phyloP scores from a whole-genome alignment of 1,140 invertebrate species.

The Ips nitidus region DNA sequence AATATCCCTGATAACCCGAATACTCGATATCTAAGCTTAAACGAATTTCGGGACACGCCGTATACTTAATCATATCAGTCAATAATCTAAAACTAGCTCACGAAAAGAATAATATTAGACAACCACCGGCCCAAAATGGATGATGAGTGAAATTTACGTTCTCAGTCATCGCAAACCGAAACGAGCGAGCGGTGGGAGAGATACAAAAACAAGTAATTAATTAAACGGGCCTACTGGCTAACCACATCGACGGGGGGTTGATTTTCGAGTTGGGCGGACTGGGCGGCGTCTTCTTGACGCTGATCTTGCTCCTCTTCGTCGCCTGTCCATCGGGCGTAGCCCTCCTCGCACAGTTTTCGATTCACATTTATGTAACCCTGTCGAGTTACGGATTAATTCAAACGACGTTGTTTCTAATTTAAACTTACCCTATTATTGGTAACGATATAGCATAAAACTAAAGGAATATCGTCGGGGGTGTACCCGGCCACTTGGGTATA shows the following conservation, averaged over 20 bases:
- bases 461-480: constrained; percentile 72
- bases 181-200: too few relatives aligned
- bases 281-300: not conserved
- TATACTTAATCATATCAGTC: constrained; percentile 6
- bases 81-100: not conserved
- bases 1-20: not conserved
- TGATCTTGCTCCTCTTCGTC: not conserved
- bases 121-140: too few relatives aligned
- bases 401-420: not conserved
- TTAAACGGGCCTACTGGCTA: too few relatives aligned
- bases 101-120: too few relatives aligned
- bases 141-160: too few relatives aligned
- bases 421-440: constrained; percentile 65
- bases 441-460: constrained; percentile 76
- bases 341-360: constrained; percentile 66
- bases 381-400: not conserved
- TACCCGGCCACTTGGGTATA: constrained; percentile 86
- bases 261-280: not conserved
- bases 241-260: too few relatives aligned
- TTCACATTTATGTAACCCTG: constrained; percentile 70
- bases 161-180: too few relatives aligned
- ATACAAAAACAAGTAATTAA: too few relatives aligned
- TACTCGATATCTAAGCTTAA: not conserved
- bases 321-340: constrained; percentile 63
- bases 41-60: not conserved